phyloP scores from a whole-genome alignment of 1,140 invertebrate species.

The Teleopsis dalmanni region DNA sequence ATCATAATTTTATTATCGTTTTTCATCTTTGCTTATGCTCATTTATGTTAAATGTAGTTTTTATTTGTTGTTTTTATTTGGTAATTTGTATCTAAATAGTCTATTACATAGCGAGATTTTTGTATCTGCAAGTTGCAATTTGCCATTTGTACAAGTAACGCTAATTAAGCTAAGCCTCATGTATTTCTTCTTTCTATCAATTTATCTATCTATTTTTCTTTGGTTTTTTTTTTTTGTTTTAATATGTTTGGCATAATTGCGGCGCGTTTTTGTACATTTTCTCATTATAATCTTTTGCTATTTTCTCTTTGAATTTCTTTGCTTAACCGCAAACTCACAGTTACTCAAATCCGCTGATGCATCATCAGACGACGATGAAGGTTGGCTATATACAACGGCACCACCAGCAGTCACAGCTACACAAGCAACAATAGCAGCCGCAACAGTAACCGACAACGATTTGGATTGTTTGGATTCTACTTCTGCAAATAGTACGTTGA shows the following conservation, averaged over 20 bases:
- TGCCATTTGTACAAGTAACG: constrained; percentile 38
- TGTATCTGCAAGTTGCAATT: constrained; percentile 28
- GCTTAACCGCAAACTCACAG: too few species aligned
- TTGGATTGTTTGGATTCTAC: constrained; percentile 9
- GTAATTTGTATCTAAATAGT: too few species aligned
- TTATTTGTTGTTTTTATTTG: not conserved
- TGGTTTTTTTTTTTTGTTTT: constrained; percentile 16
- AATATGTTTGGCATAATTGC: too few species aligned
- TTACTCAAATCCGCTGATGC: constrained; percentile 42
- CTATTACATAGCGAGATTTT: too few species aligned
- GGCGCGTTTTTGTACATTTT: not conserved
- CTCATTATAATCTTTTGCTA: constrained; percentile 2
- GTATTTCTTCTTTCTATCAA: constrained; percentile 19
- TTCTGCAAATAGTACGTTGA: not conserved
- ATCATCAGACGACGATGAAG: constrained; percentile 36
- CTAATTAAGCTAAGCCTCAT: constrained; percentile 34
- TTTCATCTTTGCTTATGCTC: too few species aligned
- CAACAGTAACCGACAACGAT: not conserved
- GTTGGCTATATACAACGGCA: constrained; percentile 36
- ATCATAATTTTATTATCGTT: too few species aligned
- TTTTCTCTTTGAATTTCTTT: constrained; percentile 4
- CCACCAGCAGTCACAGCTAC: constrained; percentile 9
- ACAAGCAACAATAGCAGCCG: constrained; percentile 4
- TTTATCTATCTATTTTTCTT: constrained; percentile 35
- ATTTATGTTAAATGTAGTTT: not conserved